Conservation (phyloP, 2,888 invertebrate species). For the Drosophila robusta region DNA sequence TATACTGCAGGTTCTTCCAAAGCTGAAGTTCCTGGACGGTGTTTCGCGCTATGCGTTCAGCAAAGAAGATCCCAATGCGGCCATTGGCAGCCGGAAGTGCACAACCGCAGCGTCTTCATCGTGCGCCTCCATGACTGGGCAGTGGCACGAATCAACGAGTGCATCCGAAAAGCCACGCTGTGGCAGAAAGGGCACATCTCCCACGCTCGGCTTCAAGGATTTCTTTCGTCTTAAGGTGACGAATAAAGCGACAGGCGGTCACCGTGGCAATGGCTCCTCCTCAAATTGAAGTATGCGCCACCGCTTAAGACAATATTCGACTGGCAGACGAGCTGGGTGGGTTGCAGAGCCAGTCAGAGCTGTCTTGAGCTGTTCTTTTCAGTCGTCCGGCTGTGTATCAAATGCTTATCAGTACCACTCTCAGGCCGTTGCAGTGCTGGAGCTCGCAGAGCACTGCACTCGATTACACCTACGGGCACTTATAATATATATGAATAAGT, state of each 20-base stretch:
- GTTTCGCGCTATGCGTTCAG: conserved; percentile 40
- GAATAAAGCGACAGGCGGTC: conserved; percentile 54
- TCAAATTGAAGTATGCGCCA: conserved; percentile 63
- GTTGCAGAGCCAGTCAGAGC: background rate
- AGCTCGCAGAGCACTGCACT: conserved; percentile 45
- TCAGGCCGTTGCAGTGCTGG: conserved; percentile 38
- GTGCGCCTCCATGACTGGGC: conserved; percentile 41
- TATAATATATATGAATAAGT: conserved; percentile 25
- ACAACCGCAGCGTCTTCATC: conserved; percentile 34
- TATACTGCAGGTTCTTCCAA: conserved; percentile 74
- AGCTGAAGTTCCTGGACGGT: conserved; percentile 80
- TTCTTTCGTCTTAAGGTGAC: conserved; percentile 71
- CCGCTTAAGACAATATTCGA: conserved; percentile 11
- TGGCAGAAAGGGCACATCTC: conserved; percentile 37
- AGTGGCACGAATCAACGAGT: conserved; percentile 54
- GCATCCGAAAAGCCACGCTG: conserved; percentile 51
- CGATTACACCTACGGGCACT: conserved; percentile 51
- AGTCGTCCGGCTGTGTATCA: conserved; percentile 23
- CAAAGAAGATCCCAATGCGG: background rate
- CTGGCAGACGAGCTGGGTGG: background rate
- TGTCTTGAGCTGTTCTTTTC: conserved; percentile 51
- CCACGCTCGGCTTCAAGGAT: conserved; percentile 73
- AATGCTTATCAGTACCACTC: conserved; percentile 48
- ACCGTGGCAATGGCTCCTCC: conserved; percentile 62
- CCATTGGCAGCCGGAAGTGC: conserved; percentile 11